These are phyloP conservation scores for Apodemia hepburni DNA, from an alignment of 2,888 invertebrate species.

Conservation along the genomic window DNA sequence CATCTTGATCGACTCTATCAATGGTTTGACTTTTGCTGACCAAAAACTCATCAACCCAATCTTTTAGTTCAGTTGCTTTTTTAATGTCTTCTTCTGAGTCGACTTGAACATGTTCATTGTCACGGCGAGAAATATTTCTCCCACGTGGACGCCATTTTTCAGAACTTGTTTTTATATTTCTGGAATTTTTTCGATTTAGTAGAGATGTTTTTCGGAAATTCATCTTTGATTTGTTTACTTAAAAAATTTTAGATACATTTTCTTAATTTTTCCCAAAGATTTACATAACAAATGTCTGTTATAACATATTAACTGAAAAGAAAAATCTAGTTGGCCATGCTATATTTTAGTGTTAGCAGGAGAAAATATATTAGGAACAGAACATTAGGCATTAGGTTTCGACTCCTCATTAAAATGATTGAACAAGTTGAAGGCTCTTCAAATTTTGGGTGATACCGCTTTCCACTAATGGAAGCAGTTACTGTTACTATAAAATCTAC, in stretches of 20 bases:
- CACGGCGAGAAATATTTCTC: slow-evolving; percentile 44
- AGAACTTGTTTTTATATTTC: slow-evolving; percentile 44
- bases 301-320: neutral
- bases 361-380: no score
- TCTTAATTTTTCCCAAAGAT: neutral
- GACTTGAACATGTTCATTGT: slow-evolving; percentile 38
- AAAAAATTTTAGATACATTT: neutral
- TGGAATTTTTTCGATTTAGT: slow-evolving; percentile 49
- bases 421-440: no score
- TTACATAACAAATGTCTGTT: neutral
- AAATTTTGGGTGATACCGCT: no score
- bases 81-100: slow-evolving; percentile 53
- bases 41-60: slow-evolving; percentile 63
- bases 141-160: slow-evolving; percentile 57
- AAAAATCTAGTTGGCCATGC: slow-evolving; percentile 1
- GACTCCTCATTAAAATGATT: no score
- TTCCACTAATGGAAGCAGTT: no score
- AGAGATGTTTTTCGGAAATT: slow-evolving; percentile 56
- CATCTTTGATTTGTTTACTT: slow-evolving; percentile 42
- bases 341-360: neutral
- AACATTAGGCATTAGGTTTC: no score
- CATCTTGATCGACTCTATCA: slow-evolving; percentile 56
- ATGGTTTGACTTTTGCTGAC: slow-evolving; percentile 47
- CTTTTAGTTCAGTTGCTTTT: slow-evolving; percentile 46
- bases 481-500: no score